Evolutionary conservation across 2,797 vertebrate species (phyloP).

Genomic region (Balearica regulorum): DNA sequence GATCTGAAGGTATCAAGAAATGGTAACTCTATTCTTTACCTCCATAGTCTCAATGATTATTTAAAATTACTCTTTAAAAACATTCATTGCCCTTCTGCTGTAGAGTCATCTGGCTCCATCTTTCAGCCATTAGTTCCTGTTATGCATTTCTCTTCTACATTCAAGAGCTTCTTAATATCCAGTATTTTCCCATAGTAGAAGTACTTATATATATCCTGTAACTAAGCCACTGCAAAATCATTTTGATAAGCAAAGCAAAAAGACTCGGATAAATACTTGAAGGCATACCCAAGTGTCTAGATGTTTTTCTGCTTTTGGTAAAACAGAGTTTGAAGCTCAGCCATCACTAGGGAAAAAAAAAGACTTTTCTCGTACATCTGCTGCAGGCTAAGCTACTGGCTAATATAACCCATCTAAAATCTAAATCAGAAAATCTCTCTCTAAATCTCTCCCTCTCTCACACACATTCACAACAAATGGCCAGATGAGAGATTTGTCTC

Average conservation of each 20-base stretch:
- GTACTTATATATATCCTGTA: background rate
- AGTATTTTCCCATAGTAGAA: background rate
- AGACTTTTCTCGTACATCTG: background rate
- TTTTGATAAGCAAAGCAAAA: background rate
- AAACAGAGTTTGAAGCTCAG: background rate
- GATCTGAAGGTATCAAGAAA: background rate
- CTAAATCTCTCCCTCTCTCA: background rate
- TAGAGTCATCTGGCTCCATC: background rate
- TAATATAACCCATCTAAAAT: background rate
- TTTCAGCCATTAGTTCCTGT: background rate
- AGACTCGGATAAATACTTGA: background rate
- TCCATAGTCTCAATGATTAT: background rate
- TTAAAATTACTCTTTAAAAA: slow-evolving; percentile 10
- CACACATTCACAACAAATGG: background rate
- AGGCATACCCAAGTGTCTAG: background rate
- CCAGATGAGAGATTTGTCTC: background rate
- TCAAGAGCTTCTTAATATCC: background rate
- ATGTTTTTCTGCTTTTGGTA: background rate
- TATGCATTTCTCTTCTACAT: background rate
- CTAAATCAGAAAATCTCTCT: background rate
- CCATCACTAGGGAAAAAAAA: no score
- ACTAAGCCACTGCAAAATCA: background rate
- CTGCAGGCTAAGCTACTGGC: background rate
- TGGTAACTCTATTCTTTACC: background rate
- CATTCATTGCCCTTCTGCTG: background rate